Percentiles rank a stretch among this genome's conserved stretches.
Conservation (phyloP, 2,797 vertebrate genomes). For the Sebastolobus alascanus region DNA sequence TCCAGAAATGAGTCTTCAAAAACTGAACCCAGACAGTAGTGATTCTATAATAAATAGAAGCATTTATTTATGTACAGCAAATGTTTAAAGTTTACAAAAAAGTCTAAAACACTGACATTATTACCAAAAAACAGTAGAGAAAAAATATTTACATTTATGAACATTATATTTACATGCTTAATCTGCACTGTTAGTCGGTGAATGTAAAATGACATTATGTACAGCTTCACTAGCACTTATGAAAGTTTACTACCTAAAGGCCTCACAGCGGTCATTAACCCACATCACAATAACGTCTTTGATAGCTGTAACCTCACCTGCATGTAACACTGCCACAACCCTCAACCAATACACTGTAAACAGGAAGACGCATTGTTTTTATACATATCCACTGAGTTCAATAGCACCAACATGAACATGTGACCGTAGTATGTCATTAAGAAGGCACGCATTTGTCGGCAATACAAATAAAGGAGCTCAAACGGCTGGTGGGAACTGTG, state of each 20-base stretch:
- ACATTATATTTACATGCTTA: slow-evolving; percentile 78
- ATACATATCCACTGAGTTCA: slow-evolving; percentile 40
- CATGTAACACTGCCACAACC: slow-evolving; percentile 32
- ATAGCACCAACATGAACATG: slow-evolving; percentile 50
- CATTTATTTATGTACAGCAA: slow-evolving; percentile 79
- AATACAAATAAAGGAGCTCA: slow-evolving; percentile 9
- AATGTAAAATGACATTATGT: slow-evolving; percentile 25
- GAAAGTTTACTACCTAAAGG: slow-evolving; percentile 10
- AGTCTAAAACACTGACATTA: slow-evolving; percentile 35
- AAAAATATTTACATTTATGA: slow-evolving; percentile 80
- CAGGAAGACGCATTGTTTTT: slow-evolving; percentile 7
- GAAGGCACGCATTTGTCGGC: slow-evolving; percentile 56
- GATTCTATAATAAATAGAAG: slow-evolving; percentile 83
- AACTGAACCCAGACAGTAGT: slow-evolving; percentile 24
- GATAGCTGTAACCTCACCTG: slow-evolving; percentile 19
- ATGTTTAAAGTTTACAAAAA: slow-evolving; percentile 57
- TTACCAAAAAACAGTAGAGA: slow-evolving; percentile 30
- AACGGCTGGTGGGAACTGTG: background rate
- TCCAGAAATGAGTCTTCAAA: background rate
- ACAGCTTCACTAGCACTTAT: slow-evolving; percentile 25
- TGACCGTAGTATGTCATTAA: slow-evolving; percentile 17
- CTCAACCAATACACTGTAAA: slow-evolving; percentile 45
- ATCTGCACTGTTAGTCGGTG: slow-evolving; percentile 35
- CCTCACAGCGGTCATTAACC: background rate
- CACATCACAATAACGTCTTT: slow-evolving; percentile 4